Evolutionary conservation across 2,113 vertebrate species (phyloP), one percentile per base, ranked within the genome.

Genomic region (human): DNA sequence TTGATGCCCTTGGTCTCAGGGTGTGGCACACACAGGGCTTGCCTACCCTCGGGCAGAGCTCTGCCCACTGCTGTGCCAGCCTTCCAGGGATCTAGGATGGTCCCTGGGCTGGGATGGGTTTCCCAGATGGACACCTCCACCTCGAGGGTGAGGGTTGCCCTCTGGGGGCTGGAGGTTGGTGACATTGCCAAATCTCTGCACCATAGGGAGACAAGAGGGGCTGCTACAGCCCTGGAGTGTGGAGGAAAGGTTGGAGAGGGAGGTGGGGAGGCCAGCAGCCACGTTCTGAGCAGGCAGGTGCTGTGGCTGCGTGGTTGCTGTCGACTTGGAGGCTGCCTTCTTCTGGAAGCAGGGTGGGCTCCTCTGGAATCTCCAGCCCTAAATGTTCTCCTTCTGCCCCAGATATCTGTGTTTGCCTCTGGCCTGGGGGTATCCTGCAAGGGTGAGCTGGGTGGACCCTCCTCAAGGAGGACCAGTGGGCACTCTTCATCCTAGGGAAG

Each of bases 181-280:
- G 82, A 18, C 18, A 1, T 14, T 48, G 35, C 5, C 76, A 75
- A 50, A 48, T 40, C 48, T 43, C 66, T 38, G 43, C 2, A 1
- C 25, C 0, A 0, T 16, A 2, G 45, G 57, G 27, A 35, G 30
- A 32, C 9, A 35, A 52, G 55, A 12, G 43, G 87, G 50, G 13
- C 0, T 5, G 3, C 10, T 1, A 1, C 20, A 25, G 48, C 14
- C 73, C 45, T 73, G 20, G 40, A 14, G 9, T 17, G 10, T 2
- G 23, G 27, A 52, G 59, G 40, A n/a, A n/a, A 48, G 8, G 32
- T 9, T 20, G 25, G 8, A 20, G 25, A 64, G 22, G 73, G 32
- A 3, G 12, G 10, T 2, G 6, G 27, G 0, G 38, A 23, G 6
- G 18, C 35, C 0, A 4, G 18, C 8, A 0, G 3, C 61, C 1